Evolutionary conservation across 2,797 vertebrate species (phyloP).

Genomic region (Odontamblyopus lacepedii): DNA sequence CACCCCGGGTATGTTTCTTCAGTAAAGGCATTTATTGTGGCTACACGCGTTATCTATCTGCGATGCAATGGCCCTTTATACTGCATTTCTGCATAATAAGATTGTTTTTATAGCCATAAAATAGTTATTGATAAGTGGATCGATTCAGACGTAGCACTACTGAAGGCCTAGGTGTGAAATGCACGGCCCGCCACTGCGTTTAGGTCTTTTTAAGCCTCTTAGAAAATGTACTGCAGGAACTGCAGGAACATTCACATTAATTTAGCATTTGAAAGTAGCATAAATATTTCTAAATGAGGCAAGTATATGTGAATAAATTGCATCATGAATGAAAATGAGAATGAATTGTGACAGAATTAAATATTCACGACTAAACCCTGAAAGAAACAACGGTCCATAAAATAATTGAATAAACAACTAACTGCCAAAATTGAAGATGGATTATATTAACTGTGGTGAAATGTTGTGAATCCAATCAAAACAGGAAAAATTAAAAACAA

Average conservation of each 20-base stretch:
- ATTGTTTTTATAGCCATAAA: too few species aligned
- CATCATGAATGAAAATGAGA: constrained; percentile 39
- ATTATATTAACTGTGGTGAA: background rate
- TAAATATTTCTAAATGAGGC: constrained; percentile 4
- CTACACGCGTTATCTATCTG: too few species aligned
- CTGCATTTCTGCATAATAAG: too few species aligned
- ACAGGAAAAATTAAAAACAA: background rate
- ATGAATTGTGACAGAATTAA: background rate
- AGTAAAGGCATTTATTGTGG: too few species aligned
- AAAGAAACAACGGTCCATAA: background rate
- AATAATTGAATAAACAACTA: background rate
- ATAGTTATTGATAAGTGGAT: too few species aligned
- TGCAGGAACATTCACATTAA: background rate
- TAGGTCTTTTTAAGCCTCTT: background rate
- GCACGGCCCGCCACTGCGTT: too few species aligned
- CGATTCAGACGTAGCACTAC: too few species aligned
- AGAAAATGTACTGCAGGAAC: background rate
- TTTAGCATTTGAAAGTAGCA: background rate
- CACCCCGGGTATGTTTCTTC: too few species aligned
- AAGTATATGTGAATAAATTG: background rate
- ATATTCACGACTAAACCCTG: constrained; percentile 1
- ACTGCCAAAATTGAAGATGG: background rate
- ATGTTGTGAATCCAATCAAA: background rate
- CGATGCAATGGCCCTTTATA: too few species aligned
- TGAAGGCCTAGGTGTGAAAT: too few species aligned